Conservation (phyloP, 2,888 invertebrate species). For the Dilophus febrilis region DNA sequence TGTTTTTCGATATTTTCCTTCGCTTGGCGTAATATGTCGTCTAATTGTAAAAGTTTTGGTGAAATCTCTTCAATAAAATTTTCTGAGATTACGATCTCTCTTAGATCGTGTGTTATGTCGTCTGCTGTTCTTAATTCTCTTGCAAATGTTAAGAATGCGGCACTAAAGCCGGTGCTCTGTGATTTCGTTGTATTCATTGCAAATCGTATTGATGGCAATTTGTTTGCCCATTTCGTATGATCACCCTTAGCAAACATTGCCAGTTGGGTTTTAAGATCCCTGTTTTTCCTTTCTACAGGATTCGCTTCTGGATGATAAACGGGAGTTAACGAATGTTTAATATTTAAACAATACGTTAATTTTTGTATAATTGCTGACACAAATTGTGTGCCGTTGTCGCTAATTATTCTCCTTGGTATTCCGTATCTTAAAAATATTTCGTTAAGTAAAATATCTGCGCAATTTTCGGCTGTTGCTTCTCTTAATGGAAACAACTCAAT, state of each 20-base stretch:
- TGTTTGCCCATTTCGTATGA: constrained; percentile 17
- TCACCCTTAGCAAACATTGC: constrained; percentile 16
- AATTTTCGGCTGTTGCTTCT: constrained; percentile 12
- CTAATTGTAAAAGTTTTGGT: constrained; percentile 10
- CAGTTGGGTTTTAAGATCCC: constrained; percentile 18
- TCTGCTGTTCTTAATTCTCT: constrained; percentile 20
- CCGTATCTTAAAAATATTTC: constrained; percentile 18
- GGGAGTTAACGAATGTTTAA: constrained; percentile 15
- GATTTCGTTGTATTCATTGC: constrained; percentile 21
- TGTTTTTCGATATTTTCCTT: too few relatives aligned
- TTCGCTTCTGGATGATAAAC: constrained; percentile 18
- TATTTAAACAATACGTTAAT: constrained; percentile 13
- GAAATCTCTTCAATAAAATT: constrained; percentile 17
- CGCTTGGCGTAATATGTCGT: too few relatives aligned
- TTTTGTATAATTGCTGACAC: constrained; percentile 12
- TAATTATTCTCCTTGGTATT: constrained; percentile 17
- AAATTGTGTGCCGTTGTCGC: constrained; percentile 23
- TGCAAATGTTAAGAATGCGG: constrained; percentile 21
- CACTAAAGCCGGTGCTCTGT: constrained; percentile 16
- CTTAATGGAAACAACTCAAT: constrained; percentile 14
- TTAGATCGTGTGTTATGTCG: constrained; percentile 17
- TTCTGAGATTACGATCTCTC: constrained; percentile 15
- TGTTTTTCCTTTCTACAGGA: constrained; percentile 17
- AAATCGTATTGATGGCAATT: constrained; percentile 21
- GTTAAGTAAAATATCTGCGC: constrained; percentile 10